phyloP scores from a whole-genome alignment of 2,113 vertebrate species.

The Mustela lutreola region DNA sequence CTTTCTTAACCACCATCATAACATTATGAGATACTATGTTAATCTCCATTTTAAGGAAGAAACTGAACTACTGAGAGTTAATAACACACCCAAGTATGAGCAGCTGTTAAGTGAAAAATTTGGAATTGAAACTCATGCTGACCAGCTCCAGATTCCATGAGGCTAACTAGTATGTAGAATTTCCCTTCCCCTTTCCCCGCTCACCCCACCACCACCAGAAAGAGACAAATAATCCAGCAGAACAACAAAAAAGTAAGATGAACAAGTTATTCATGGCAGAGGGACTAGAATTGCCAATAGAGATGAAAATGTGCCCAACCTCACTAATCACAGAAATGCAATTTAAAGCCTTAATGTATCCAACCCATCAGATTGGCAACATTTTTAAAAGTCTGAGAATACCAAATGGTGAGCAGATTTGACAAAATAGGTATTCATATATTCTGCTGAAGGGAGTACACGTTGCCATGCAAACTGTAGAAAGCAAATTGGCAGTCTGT shows the following conservation, averaged over 20 bases:
- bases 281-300: background rate
- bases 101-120: background rate
- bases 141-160: background rate
- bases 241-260: background rate
- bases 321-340: background rate
- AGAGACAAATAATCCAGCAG: background rate
- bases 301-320: background rate
- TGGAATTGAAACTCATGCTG: background rate
- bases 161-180: background rate
- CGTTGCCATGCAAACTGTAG: background rate
- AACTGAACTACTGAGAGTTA: background rate
- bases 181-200: background rate
- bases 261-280: background rate
- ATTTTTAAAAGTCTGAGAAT: slow-evolving; percentile 10
- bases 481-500: background rate
- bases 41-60: background rate
- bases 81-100: background rate
- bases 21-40: background rate
- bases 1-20: background rate
- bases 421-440: background rate
- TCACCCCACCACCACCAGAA: accelerated
- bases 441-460: background rate
- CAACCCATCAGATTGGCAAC: background rate
- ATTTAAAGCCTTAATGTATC: background rate
- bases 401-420: background rate